Conservation (phyloP, 1,140 invertebrate genomes). For the Drosophila kohkoa region DNA sequence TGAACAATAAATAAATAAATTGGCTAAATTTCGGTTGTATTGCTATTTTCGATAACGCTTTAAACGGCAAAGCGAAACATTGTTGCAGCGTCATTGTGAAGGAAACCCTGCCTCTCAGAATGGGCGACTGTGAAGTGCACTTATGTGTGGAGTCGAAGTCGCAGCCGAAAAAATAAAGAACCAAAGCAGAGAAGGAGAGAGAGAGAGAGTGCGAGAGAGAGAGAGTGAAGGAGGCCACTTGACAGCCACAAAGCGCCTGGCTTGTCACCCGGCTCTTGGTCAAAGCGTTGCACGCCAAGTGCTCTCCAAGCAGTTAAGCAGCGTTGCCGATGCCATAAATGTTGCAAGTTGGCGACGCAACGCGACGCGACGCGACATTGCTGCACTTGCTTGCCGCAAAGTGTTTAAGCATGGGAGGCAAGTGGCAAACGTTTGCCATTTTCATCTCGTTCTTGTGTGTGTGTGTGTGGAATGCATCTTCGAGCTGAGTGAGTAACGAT, state of each 20-base stretch:
- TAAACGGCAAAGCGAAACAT: not conserved
- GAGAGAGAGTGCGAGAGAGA: not conserved
- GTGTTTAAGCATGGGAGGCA: constrained; percentile 53
- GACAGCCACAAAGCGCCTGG: constrained; percentile 79
- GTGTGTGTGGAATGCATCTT: constrained; percentile 3
- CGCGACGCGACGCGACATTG: constrained; percentile 3
- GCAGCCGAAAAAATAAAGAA: constrained; percentile 16
- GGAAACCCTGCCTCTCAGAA: not conserved
- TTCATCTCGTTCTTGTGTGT: constrained; percentile 38
- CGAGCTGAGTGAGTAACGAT: constrained; percentile 16
- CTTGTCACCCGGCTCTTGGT: constrained; percentile 78
- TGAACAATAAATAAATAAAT: too few relatives aligned
- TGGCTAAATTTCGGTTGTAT: not conserved
- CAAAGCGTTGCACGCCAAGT: constrained; percentile 75
- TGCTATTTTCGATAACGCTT: not conserved
- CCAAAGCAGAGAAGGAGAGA: not conserved
- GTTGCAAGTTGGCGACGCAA: constrained; percentile 53
- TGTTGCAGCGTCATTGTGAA: constrained; percentile 24
- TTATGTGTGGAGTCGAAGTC: constrained; percentile 72
- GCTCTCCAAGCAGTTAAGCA: constrained; percentile 76
- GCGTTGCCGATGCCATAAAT: constrained; percentile 78
- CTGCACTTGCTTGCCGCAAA: constrained; percentile 37
- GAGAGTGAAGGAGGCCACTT: constrained; percentile 48
- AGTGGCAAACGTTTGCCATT: constrained; percentile 66
- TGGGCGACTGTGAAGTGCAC: constrained; percentile 61